A percentile compares a stretch with the other conserved stretches of the same genome.
Conservation (phyloP, 2,888 invertebrate genomes). For the Macrophya annulata region DNA sequence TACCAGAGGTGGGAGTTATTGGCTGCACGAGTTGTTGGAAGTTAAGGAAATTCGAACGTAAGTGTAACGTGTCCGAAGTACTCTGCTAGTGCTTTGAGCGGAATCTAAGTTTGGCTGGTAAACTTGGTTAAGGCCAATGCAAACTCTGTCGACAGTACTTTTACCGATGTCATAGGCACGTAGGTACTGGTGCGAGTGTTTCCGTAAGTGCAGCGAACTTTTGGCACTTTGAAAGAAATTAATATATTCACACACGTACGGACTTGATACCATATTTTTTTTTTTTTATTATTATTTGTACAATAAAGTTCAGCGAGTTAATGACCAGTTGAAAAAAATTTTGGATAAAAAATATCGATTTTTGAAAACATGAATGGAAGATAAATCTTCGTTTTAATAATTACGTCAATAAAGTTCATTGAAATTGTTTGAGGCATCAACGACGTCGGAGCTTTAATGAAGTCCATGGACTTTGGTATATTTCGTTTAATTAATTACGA, state of each 20-base stretch:
- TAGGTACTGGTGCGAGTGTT: neutral
- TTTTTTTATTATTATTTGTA: neutral
- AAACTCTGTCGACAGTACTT: conserved; percentile 26
- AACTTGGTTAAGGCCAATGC: conserved; percentile 22
- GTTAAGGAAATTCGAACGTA: conserved; percentile 13
- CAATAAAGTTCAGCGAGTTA: neutral
- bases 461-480: conserved; percentile 2
- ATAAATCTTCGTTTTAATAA: neutral
- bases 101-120: neutral
- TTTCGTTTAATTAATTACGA: neutral
- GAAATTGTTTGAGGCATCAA: conserved; percentile 1
- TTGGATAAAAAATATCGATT: too few species aligned
- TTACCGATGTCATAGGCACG: neutral
- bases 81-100: neutral
- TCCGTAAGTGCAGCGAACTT: neutral
- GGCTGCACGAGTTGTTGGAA: neutral
- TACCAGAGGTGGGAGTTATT: neutral
- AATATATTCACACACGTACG: neutral
- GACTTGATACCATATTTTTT: neutral
- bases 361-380: too few species aligned
- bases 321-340: neutral
- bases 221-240: neutral
- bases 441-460: neutral
- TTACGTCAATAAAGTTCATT: neutral
- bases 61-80: neutral